These are phyloP conservation scores for Urosaurus nigricauda DNA, from an alignment of 2,797 vertebrate genomes.

Conservation along the genomic window DNA sequence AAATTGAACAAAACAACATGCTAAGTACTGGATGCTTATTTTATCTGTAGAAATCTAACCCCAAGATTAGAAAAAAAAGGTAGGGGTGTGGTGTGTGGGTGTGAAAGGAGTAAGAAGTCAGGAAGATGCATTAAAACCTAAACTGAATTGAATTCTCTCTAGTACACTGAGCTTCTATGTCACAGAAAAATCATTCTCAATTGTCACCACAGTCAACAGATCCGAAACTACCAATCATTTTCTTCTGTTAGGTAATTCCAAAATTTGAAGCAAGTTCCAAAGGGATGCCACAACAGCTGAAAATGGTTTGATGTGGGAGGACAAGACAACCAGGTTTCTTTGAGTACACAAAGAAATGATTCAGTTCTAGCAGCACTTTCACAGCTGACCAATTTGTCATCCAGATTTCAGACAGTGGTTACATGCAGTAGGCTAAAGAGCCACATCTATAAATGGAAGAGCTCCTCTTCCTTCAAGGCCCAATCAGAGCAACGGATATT, in stretches of 20 bases:
- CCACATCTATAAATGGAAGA: not conserved
- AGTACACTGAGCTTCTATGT: not conserved
- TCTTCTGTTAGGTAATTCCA: not conserved
- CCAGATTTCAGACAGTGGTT: constrained; percentile 13
- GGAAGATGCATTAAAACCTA: not conserved
- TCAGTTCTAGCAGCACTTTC: not conserved
- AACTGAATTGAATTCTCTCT: not conserved
- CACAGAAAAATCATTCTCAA: constrained; percentile 1
- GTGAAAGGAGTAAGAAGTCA: not conserved
- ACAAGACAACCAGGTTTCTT: constrained; percentile 7
- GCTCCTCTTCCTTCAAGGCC: not conserved
- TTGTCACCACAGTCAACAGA: not conserved
- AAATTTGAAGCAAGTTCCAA: not conserved
- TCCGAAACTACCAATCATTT: not conserved
- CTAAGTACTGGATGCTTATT: constrained; percentile 67
- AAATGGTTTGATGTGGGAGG: not conserved
- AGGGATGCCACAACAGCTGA: not conserved
- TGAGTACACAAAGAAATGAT: not conserved
- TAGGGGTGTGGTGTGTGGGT: not conserved
- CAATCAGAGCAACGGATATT: not conserved
- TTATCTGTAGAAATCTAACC: constrained; percentile 36
- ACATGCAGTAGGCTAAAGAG: not conserved
- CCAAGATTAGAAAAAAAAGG: constrained; percentile 7
- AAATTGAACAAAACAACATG: constrained; percentile 76
- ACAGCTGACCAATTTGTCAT: not conserved